Evolutionary conservation across 2,113 vertebrate species (phyloP).

Genomic region (Ramphastos sulfuratus): DNA sequence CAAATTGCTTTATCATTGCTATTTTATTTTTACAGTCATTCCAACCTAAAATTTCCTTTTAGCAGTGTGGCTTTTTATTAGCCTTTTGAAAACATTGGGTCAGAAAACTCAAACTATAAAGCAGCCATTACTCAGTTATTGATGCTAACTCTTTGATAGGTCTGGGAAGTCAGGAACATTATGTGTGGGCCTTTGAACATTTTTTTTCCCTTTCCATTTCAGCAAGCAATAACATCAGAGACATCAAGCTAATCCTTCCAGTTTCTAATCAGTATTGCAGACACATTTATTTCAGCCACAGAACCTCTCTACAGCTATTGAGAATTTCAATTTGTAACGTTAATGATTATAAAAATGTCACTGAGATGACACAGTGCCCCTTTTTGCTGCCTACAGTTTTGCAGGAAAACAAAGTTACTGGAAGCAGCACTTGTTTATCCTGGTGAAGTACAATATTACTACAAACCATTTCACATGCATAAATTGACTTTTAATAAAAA

Average conservation of each 20-base stretch:
- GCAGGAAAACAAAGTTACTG: conserved; percentile 22
- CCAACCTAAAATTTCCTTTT: conserved; percentile 4
- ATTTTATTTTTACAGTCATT: conserved; percentile 8
- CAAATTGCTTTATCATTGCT: conserved; percentile 30
- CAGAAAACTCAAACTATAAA: conserved; percentile 49
- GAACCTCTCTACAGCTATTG: conserved; percentile 15
- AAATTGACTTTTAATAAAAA: neutral
- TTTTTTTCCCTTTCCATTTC: conserved; percentile 55
- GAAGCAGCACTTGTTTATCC: neutral
- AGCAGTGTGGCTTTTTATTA: conserved; percentile 21
- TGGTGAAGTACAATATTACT: neutral
- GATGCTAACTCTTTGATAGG: conserved; percentile 43
- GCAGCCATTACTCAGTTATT: conserved; percentile 39
- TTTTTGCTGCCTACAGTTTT: neutral
- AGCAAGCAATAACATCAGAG: conserved; percentile 43
- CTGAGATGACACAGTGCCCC: conserved; percentile 2
- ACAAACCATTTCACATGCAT: neutral
- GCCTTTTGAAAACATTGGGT: conserved; percentile 29
- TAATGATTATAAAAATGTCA: conserved; percentile 60
- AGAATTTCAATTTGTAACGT: conserved; percentile 33
- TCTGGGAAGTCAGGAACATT: conserved; percentile 27
- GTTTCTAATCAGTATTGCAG: conserved; percentile 50
- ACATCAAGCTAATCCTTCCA: conserved; percentile 47
- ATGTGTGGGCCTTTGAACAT: conserved; percentile 3
- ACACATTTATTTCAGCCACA: conserved; percentile 22